These are phyloP conservation scores for Agrotis clavis DNA, from an alignment of 2,888 invertebrate species.

Conservation along the genomic window DNA sequence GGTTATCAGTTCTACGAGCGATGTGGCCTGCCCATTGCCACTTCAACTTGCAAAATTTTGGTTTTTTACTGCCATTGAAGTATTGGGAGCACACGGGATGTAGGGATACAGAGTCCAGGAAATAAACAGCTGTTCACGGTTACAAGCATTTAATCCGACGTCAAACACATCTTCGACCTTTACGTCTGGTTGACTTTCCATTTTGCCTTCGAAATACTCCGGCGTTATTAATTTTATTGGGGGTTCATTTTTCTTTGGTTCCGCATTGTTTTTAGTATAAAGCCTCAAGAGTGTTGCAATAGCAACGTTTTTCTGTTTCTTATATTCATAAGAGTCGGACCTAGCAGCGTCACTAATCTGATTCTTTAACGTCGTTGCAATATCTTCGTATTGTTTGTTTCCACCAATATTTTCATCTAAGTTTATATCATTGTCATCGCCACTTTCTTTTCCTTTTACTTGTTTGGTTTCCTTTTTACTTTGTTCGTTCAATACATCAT, in stretches of 20 bases:
- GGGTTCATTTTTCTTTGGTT: slow-evolving; percentile 13
- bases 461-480: slow-evolving; percentile 9
- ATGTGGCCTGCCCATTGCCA: no score
- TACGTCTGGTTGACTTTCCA: not conserved
- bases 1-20: no score
- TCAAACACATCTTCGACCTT: slow-evolving; percentile 3
- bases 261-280: slow-evolving; percentile 60
- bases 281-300: slow-evolving; percentile 78
- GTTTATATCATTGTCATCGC: not conserved
- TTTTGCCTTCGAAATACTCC: slow-evolving; percentile 69
- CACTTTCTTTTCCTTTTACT: slow-evolving; percentile 4
- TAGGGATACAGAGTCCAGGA: no score
- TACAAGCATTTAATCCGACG: no score
- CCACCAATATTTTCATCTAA: slow-evolving; percentile 18
- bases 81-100: no score
- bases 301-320: slow-evolving; percentile 77
- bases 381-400: slow-evolving; percentile 44
- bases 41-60: no score
- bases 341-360: slow-evolving; percentile 72
- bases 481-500: slow-evolving; percentile 6
- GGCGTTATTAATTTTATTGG: slow-evolving; percentile 75
- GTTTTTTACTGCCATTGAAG: no score
- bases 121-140: no score
- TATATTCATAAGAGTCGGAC: slow-evolving; percentile 65
- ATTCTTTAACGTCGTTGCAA: slow-evolving; percentile 69